These are phyloP conservation scores for Amyelois transitella DNA, from an alignment of 1,140 invertebrate genomes.

Conservation along the genomic window DNA sequence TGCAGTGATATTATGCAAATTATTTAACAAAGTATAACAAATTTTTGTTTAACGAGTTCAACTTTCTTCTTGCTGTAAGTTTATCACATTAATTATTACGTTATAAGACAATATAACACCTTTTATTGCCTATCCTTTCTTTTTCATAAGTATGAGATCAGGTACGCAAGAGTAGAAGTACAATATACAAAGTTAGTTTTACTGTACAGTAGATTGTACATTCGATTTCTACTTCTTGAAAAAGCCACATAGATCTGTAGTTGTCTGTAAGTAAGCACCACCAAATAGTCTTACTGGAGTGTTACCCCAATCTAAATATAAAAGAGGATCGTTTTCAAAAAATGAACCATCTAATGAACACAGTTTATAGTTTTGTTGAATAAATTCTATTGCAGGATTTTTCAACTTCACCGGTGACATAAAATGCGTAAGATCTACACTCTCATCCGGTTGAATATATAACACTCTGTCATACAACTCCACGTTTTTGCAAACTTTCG, in stretches of 20 bases:
- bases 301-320: constrained; percentile 75
- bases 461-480: constrained; percentile 38
- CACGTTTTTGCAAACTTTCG: constrained; percentile 45
- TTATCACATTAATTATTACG: no score
- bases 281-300: constrained; percentile 76
- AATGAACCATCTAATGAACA: constrained; percentile 44
- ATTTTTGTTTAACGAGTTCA: no score
- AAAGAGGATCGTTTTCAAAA: constrained; percentile 30
- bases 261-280: constrained; percentile 72
- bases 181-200: no score
- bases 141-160: no score
- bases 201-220: no score
- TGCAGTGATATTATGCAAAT: no score
- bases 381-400: constrained; percentile 50
- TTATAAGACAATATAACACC: no score
- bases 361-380: constrained; percentile 53
- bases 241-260: constrained; percentile 69
- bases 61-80: no score
- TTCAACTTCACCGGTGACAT: constrained; percentile 43
- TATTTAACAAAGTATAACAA: no score
- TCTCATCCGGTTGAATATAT: constrained; percentile 52
- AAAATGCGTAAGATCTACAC: constrained; percentile 44
- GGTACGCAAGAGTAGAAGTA: no score
- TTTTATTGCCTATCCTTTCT: no score
- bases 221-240: constrained; percentile 33